phyloP scores from a whole-genome alignment of 2,797 vertebrate genomes.

The Anguilla megastoma region DNA sequence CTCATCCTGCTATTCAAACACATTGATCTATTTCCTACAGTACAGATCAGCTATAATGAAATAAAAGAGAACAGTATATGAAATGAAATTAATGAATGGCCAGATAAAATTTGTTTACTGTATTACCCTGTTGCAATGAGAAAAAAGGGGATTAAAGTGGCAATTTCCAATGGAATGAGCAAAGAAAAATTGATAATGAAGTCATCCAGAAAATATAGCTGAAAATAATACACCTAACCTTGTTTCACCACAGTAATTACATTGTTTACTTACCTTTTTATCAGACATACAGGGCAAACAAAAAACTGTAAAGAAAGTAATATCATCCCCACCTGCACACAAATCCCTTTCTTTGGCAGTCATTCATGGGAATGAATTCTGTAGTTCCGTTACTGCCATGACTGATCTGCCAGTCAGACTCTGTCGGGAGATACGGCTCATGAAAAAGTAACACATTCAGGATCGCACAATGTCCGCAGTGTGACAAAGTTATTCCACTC shows the following conservation, averaged over 20 bases:
- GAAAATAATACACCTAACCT: neutral
- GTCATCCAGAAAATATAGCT: neutral
- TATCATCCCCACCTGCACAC: neutral
- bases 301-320: neutral
- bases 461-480: constrained; percentile 1
- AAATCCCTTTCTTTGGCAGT: neutral
- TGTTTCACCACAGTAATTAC: neutral
- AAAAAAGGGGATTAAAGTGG: neutral
- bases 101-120: neutral
- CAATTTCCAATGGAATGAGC: neutral
- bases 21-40: neutral
- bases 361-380: neutral
- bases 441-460: constrained; percentile 20
- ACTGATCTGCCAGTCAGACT: neutral
- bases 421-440: neutral
- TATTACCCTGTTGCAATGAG: neutral
- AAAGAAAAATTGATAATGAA: neutral
- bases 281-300: neutral
- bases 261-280: neutral
- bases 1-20: neutral
- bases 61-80: neutral
- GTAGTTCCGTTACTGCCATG: neutral
- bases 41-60: neutral
- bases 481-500: constrained; percentile 21
- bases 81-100: neutral